Percentiles rank a stretch among this genome's conserved stretches.
These are phyloP conservation scores for Eueremaeus valkanovi DNA, from an alignment of 2,888 invertebrate species.

Conservation along the genomic window DNA sequence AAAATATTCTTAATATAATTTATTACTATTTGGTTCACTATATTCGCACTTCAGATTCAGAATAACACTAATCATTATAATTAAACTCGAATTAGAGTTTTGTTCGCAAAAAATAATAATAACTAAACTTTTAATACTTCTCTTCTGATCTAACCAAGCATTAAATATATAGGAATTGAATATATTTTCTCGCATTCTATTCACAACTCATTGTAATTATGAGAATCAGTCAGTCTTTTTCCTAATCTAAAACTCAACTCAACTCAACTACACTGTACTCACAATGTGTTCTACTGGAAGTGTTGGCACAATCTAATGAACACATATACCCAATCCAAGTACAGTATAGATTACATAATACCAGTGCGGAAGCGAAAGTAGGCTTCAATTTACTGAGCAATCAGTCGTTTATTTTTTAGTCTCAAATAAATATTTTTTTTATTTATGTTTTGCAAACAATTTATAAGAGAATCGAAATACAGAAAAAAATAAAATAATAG, in stretches of 20 bases:
- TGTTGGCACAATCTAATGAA: background rate
- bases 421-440: background rate
- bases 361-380: background rate
- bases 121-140: background rate
- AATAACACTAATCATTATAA: background rate
- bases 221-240: background rate
- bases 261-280: background rate
- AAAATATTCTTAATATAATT: background rate
- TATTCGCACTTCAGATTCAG: background rate
- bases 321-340: background rate
- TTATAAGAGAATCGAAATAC: background rate
- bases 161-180: background rate
- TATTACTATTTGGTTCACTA: conserved; percentile 10
- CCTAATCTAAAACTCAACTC: background rate
- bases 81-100: conserved; percentile 9
- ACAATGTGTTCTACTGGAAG: background rate
- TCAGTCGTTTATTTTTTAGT: background rate
- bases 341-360: background rate
- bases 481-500: background rate
- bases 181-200: too few species aligned
- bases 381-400: background rate
- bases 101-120: background rate
- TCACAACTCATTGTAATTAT: background rate
- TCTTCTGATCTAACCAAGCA: background rate
- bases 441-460: background rate